Percentiles rank a stretch among this genome's conserved stretches.
Evolutionary conservation across 2,797 vertebrate genomes (phyloP).

Genomic region (Macroramphosus scolopax): DNA sequence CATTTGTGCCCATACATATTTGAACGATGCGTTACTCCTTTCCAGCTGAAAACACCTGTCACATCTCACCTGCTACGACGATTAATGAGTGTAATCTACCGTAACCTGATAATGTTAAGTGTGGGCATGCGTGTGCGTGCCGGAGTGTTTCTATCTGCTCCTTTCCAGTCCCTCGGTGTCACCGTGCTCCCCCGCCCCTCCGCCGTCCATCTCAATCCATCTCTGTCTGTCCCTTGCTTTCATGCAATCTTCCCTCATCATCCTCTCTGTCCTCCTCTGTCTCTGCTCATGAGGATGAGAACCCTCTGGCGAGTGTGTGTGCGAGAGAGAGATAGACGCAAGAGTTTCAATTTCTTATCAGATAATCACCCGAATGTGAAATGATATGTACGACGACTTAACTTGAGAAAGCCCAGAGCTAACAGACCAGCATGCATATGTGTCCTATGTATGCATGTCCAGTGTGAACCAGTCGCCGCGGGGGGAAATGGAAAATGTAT

Average conservation of each 20-base stretch:
- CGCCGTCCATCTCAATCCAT: slow-evolving; percentile 33
- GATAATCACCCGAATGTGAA: slow-evolving; percentile 12
- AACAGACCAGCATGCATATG: slow-evolving; percentile 3
- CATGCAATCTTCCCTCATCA: slow-evolving; percentile 14
- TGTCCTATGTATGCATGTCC: neutral
- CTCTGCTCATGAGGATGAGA: slow-evolving; percentile 24
- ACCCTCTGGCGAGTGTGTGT: slow-evolving; percentile 13
- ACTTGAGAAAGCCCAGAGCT: slow-evolving; percentile 13
- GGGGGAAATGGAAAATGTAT: slow-evolving; percentile 7
- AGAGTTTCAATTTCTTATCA: slow-evolving; percentile 23
- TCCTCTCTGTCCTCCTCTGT: slow-evolving; percentile 9
- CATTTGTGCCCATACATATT: slow-evolving; percentile 36
- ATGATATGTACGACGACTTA: too few relatives aligned
- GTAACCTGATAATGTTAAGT: slow-evolving; percentile 63
- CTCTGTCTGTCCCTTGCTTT: slow-evolving; percentile 9
- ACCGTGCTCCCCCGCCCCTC: slow-evolving; percentile 16
- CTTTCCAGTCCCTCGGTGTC: slow-evolving; percentile 6
- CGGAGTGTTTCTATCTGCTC: slow-evolving; percentile 4
- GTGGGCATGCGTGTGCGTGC: slow-evolving; percentile 5
- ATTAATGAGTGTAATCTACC: slow-evolving; percentile 73
- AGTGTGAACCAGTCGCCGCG: slow-evolving; percentile 13
- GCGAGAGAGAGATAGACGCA: slow-evolving; percentile 4
- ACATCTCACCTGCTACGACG: slow-evolving; percentile 68
- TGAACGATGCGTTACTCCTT: slow-evolving; percentile 61
- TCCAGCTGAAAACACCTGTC: slow-evolving; percentile 66